These are phyloP conservation scores for Temnothorax longispinosus DNA, from an alignment of 1,140 invertebrate genomes.

Conservation along the genomic window DNA sequence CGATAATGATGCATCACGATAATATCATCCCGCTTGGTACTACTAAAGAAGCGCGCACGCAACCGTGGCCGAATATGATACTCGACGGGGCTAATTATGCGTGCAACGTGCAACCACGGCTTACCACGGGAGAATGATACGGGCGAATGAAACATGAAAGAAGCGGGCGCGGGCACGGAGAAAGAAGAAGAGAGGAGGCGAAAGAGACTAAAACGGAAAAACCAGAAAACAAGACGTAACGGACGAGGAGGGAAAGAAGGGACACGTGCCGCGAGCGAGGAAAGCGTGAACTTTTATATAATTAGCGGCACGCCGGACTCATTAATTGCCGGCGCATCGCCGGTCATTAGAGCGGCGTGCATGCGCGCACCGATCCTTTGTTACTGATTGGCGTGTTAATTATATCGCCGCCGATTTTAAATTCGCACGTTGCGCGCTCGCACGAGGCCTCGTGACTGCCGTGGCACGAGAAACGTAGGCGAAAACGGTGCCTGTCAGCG, in stretches of 20 bases:
- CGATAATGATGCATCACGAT: slow-evolving; percentile 69
- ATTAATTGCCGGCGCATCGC: slow-evolving; percentile 74
- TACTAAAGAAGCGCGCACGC: slow-evolving; percentile 56
- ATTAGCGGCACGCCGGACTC: slow-evolving; percentile 76
- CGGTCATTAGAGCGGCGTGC: slow-evolving; percentile 62
- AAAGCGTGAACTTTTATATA: slow-evolving; percentile 82
- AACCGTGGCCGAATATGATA: slow-evolving; percentile 64
- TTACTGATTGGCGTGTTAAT: slow-evolving; percentile 74
- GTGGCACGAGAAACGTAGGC: neutral
- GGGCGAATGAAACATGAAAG: slow-evolving; percentile 47
- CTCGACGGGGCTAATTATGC: slow-evolving; percentile 65
- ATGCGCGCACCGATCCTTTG: slow-evolving; percentile 63
- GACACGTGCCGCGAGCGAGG: slow-evolving; percentile 74
- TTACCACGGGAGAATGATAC: slow-evolving; percentile 28
- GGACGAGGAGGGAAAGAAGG: neutral
- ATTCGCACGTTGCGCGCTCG: slow-evolving; percentile 16
- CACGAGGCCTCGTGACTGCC: slow-evolving; percentile 39
- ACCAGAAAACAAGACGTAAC: neutral
- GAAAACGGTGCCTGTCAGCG: slow-evolving; percentile 57
- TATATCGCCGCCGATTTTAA: slow-evolving; percentile 68
- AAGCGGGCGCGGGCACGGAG: slow-evolving; percentile 20
- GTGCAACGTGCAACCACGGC: slow-evolving; percentile 51
- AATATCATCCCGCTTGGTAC: slow-evolving; percentile 48
- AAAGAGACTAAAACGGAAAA: slow-evolving; percentile 26
- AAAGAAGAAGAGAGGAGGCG: neutral